These are phyloP conservation scores for Uromys caudimaculatus DNA, from an alignment of 2,797 vertebrate genomes.

Conservation along the genomic window DNA sequence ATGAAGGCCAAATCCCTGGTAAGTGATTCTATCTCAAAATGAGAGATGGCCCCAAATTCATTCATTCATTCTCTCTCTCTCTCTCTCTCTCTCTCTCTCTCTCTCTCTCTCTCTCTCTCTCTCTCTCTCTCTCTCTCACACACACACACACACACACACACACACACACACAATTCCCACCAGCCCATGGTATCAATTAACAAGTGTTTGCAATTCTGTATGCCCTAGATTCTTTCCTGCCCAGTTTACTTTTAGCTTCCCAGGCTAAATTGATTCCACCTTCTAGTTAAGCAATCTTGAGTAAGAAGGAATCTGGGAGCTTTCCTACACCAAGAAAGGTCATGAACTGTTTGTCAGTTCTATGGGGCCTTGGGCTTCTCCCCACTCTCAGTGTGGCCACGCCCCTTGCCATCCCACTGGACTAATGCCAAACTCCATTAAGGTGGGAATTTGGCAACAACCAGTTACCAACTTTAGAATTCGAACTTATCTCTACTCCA, in stretches of 20 bases:
- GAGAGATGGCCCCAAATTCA: not conserved
- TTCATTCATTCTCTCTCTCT: too few relatives aligned
- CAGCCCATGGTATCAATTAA: not conserved
- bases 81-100: too few relatives aligned
- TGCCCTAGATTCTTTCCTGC: constrained; percentile 15
- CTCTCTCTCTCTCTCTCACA: too few relatives aligned
- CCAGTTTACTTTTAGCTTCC: not conserved
- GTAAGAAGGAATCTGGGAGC: not conserved
- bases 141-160: not conserved
- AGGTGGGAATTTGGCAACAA: not conserved
- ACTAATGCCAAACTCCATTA: not conserved
- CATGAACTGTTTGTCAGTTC: not conserved
- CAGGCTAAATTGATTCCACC: not conserved
- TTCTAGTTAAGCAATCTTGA: constrained; percentile 8
- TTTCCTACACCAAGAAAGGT: not conserved
- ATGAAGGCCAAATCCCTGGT: not conserved
- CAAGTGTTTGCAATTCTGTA: constrained; percentile 5
- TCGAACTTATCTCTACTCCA: not conserved
- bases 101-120: too few relatives aligned
- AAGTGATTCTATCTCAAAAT: not conserved
- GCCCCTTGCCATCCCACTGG: not conserved
- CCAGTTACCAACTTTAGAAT: not conserved
- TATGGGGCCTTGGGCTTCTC: not conserved
- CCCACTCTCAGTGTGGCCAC: not conserved
- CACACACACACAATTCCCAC: not conserved